A percentile compares a stretch with the other conserved stretches of the same genome.
phyloP scores from a whole-genome alignment of 1,140 invertebrate species.

The Zeugodacus cucurbitae region DNA sequence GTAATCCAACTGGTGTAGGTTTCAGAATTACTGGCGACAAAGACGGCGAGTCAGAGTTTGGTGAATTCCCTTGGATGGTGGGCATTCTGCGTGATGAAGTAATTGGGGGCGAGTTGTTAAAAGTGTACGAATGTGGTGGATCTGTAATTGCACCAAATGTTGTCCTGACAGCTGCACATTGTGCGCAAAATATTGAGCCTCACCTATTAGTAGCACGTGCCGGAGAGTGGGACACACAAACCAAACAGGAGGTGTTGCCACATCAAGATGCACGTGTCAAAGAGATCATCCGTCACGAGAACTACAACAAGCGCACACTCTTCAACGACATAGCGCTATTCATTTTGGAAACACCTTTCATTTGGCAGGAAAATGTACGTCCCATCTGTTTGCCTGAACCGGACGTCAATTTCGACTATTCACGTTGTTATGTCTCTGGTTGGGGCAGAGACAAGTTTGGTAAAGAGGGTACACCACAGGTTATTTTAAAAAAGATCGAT shows the following conservation, averaged over 20 bases:
- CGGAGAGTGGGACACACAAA: no score
- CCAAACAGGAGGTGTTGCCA: no score
- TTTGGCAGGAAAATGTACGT: slow-evolving; percentile 73
- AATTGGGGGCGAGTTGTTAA: slow-evolving; percentile 68
- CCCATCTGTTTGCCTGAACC: slow-evolving; percentile 73
- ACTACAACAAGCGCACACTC: no score
- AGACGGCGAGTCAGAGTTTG: slow-evolving; percentile 70
- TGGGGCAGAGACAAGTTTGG: no score
- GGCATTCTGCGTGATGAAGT: slow-evolving; percentile 75
- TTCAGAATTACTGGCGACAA: slow-evolving; percentile 75
- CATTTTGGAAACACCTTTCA: slow-evolving; percentile 64
- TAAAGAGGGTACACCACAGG: slow-evolving; percentile 73
- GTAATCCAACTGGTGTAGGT: slow-evolving; percentile 77
- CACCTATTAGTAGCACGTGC: no score
- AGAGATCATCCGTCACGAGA: no score
- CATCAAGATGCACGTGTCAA: no score
- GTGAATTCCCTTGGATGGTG: slow-evolving; percentile 84
- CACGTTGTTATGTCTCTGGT: no score
- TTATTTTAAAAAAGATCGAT: slow-evolving; percentile 74
- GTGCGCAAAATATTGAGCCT: no score
- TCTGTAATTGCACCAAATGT: slow-evolving; percentile 73
- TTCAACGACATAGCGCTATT: no score
- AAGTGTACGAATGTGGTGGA: slow-evolving; percentile 73
- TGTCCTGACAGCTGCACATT: slow-evolving; percentile 76
- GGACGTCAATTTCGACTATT: slow-evolving; percentile 56